Evolutionary conservation across 1,140 invertebrate species (phyloP).

Genomic region (Brachionus manjavacas): DNA sequence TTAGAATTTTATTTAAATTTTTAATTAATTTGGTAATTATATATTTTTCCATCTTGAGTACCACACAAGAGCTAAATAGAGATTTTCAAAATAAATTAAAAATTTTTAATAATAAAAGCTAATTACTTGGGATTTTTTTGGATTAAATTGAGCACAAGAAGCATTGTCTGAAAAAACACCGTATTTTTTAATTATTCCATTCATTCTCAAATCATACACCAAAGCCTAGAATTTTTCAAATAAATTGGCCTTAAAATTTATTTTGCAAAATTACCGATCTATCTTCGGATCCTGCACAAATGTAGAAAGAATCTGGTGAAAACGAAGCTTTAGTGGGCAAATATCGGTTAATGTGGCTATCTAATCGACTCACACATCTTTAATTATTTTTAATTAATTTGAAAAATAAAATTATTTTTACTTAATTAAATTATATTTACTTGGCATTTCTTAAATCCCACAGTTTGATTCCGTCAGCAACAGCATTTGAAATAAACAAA

Average conservation of each 20-base stretch:
- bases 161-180: conserved; percentile 11
- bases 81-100: not conserved
- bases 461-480: conserved; percentile 55
- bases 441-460: conserved; percentile 57
- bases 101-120: too few species aligned
- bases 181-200: conserved; percentile 34
- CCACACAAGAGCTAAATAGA: conserved; percentile 23
- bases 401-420: not conserved
- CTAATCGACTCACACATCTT: conserved; percentile 51
- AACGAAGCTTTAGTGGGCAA: conserved; percentile 51
- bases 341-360: conserved; percentile 52
- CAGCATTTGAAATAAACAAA: conserved; percentile 54
- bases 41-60: conserved; percentile 39
- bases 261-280: conserved; percentile 47
- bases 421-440: too few species aligned
- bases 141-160: conserved; percentile 38
- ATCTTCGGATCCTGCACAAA: conserved; percentile 55
- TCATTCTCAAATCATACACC: conserved; percentile 35
- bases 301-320: conserved; percentile 54
- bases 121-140: conserved; percentile 24
- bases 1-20: not conserved
- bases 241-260: not conserved
- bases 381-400: conserved; percentile 3
- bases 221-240: not conserved
- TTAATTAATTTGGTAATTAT: not conserved